Evolutionary conservation across 2,113 vertebrate genomes (phyloP), one percentile per base, ranked within the genome.

Genomic region (Podarcis cretensis): DNA sequence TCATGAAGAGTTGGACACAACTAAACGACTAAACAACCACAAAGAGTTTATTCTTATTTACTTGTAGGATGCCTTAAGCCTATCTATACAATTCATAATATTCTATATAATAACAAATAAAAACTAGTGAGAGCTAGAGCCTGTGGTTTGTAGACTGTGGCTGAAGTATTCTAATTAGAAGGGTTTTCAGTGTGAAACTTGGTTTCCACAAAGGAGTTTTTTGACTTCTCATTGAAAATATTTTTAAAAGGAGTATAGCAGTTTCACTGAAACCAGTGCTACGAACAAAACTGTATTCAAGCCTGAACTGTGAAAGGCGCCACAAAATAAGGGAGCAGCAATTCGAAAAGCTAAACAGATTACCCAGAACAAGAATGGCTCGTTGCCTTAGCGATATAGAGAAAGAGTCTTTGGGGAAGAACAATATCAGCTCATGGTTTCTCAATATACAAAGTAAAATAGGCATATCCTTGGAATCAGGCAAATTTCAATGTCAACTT

Each of bases 331-430:
- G 43, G 66, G 0, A 81, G 74, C 9, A 71, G 71, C 81, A 0
- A 27, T 4, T 81, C 18, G 40, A 48, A 78, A 79, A 88, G 74
- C n/a, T 35, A 85, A 92, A 87, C 35, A 87, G 80, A 89, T 89
- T 93, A 88, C 35, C 35, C 74, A 88, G 85, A 94, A 81, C 78
- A 76, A 86, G 27, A 85, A 91, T 23, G 78, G 87, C 66, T 91
- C 76, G 75, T 90, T 93, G 85, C 89, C 89, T 89, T 83, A 6
- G 6, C 37, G 69, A 90, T 90, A 91, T 89, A 90, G 0, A 74
- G 12, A 88, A 63, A 87, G 0, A 0, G 18, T 54, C 87, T 81
- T 83, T 6, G 35, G 89, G 43, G 83, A 89, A 13, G 86, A 73
- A 90, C 90, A 85, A 90, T 76, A 80, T 90, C 87, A 88, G 7